Evolutionary conservation across 2,113 vertebrate genomes (phyloP), one percentile per base, ranked within the genome.

Genomic region (Murina feae): DNA sequence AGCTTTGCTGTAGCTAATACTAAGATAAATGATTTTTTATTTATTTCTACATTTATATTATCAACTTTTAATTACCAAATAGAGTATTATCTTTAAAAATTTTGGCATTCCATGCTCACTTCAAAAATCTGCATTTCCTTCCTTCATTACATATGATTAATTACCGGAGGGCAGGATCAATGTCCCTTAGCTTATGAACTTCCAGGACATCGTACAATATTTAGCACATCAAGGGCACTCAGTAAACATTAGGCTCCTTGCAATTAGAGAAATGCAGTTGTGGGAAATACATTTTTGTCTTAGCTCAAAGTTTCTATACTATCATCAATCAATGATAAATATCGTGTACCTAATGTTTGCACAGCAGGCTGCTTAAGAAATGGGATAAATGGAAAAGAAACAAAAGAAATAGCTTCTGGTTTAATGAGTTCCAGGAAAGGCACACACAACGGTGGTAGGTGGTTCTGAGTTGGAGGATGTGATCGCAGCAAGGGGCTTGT

Each of bases 291-390:
- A 63, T 87, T 87, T 96, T 80, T 78, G 13, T 66, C 30, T 42
- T 75, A 92, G 81, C 44, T 91, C n/a, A 60, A 66, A 47, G n/a
- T 89, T 92, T 93, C 49, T 91, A 25, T 66, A 25, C 37, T 90
- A 90, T 63, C 42, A 11, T 85, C 68, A 86, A 47, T 55, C 39
- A 49, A 44, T 78, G 49, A 35, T 66, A 51, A 10, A 63, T 37
- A 86, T 1, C 39, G 44, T 39, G 21, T 17, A 35, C 32, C 81
- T 71, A 75, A 68, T 51, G 42, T 93, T 81, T 85, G 21, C 35
- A 86, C 8, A 85, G 37, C 0, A n/a, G 35, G 35, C 47, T 44
- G 0, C 65, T 90, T 55, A 55, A 39, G 68, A 95, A 93, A 90
- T 53, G 16, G 63, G 1, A 87, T 58, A 91, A 86, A 60, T 47